phyloP scores from a whole-genome alignment of 2,113 vertebrate genomes.

The Lichenostomus cassidix region DNA sequence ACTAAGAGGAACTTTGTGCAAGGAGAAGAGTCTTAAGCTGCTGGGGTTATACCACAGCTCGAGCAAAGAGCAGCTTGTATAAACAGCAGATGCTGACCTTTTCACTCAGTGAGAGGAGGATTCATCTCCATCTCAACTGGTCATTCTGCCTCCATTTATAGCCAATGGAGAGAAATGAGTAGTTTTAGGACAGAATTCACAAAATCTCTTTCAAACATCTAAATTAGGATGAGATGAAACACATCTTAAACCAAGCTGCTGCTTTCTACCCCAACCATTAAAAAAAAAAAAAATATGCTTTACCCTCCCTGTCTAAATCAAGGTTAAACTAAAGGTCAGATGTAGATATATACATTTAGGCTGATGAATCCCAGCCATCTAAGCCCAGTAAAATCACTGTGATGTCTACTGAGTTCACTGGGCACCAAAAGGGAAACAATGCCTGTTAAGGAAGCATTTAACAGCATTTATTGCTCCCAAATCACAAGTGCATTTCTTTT shows the following conservation, averaged over 20 bases:
- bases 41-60: not conserved
- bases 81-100: not conserved
- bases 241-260: not conserved
- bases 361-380: not conserved
- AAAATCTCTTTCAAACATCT: not conserved
- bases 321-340: not conserved
- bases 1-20: not conserved
- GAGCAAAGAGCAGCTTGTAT: not conserved
- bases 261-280: not conserved
- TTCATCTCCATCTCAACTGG: slow-evolving; percentile 26
- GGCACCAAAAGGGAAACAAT: not conserved
- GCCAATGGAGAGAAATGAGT: not conserved
- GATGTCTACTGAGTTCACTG: not conserved
- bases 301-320: not conserved
- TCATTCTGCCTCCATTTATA: not conserved
- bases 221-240: not conserved
- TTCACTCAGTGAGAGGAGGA: not conserved
- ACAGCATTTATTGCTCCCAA: not conserved
- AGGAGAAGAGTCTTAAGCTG: not conserved
- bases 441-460: not conserved
- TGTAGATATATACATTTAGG: not conserved
- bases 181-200: not conserved
- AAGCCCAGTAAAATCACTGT: not conserved
- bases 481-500: not conserved
- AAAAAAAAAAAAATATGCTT: not conserved